A percentile compares a stretch with the other conserved stretches of the same genome.
phyloP scores from a whole-genome alignment of 1,140 invertebrate genomes.

The Hycleus phaleratus region DNA sequence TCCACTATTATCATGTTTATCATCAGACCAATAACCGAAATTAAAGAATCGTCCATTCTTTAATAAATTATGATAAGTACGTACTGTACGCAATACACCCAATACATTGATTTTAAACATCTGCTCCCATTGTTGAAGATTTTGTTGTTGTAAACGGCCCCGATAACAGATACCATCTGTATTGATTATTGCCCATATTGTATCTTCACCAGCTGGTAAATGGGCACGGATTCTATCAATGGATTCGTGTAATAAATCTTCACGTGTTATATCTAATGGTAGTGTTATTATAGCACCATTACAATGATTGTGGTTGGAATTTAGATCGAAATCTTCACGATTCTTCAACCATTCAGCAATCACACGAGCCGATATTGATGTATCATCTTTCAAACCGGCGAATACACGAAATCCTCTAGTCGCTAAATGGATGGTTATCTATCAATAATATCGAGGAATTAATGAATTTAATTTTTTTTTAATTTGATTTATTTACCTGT shows the following conservation, averaged over 20 bases:
- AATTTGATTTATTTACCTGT: constrained; percentile 44
- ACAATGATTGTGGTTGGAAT: constrained; percentile 37
- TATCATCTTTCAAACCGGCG: constrained; percentile 56
- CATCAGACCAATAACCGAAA: constrained; percentile 43
- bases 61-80: constrained; percentile 64
- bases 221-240: constrained; percentile 67
- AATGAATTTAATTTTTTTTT: background rate
- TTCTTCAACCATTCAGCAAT: constrained; percentile 50
- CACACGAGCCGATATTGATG: constrained; percentile 50
- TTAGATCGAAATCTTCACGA: constrained; percentile 33
- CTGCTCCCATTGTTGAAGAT: constrained; percentile 66
- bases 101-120: constrained; percentile 69
- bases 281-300: constrained; percentile 57
- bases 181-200: constrained; percentile 74
- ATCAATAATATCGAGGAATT: background rate
- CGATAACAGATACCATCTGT: constrained; percentile 64
- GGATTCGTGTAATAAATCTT: constrained; percentile 69
- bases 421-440: constrained; percentile 58
- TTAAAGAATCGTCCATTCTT: constrained; percentile 55
- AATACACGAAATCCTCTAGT: constrained; percentile 65
- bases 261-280: constrained; percentile 68
- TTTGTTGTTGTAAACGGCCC: constrained; percentile 61
- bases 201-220: constrained; percentile 72
- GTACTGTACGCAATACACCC: constrained; percentile 62
- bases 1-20: constrained; percentile 5